Conservation (phyloP, 2,888 invertebrate species). For the Temnothorax rugatulus region DNA sequence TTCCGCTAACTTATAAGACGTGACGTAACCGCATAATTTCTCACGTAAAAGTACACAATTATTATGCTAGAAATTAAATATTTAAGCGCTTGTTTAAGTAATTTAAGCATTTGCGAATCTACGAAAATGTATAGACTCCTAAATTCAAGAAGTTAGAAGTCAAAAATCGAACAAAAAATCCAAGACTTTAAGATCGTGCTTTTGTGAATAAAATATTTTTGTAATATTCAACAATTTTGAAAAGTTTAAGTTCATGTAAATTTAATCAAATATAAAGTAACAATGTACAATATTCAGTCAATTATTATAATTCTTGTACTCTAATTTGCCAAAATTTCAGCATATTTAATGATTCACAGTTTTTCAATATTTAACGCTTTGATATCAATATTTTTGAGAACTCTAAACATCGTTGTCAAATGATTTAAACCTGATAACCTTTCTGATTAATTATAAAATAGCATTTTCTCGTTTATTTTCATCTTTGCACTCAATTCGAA, state of each 20-base stretch:
- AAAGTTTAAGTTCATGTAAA: not conserved
- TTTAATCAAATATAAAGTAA: not conserved
- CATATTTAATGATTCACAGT: not conserved
- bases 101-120: not conserved
- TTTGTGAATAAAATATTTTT: not conserved
- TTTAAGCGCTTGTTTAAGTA: not conserved
- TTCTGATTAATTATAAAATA: not conserved
- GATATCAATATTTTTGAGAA: not conserved
- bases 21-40: not conserved
- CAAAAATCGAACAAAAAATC: not conserved
- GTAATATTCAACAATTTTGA: not conserved
- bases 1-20: too few species aligned
- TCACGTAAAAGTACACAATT: slow-evolving; percentile 11
- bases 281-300: not conserved
- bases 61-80: slow-evolving; percentile 4
- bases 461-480: not conserved
- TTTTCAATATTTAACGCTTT: not conserved
- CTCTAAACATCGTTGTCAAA: not conserved
- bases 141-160: not conserved
- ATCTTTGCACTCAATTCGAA: not conserved
- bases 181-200: not conserved
- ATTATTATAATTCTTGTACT: not conserved
- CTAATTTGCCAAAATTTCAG: not conserved
- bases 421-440: not conserved
- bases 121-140: not conserved